These are phyloP conservation scores for Oscheius myriophilus DNA, from an alignment of 2,888 invertebrate species.

Conservation along the genomic window DNA sequence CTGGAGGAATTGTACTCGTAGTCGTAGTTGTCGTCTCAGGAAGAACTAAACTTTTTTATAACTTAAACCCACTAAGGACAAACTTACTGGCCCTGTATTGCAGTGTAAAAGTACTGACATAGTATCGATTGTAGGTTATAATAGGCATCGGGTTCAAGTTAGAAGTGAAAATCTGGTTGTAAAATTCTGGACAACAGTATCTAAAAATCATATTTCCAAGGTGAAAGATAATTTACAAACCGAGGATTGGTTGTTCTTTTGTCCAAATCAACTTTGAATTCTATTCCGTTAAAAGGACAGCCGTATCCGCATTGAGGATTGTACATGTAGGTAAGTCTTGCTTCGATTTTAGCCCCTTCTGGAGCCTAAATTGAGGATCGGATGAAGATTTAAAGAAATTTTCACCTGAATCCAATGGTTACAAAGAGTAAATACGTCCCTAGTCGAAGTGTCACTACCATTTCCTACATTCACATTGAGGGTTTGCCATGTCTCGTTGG, in stretches of 20 bases:
- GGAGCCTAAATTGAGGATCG: conserved; percentile 32
- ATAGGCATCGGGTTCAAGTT: conserved; percentile 28
- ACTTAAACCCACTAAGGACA: neutral
- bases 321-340: conserved; percentile 31
- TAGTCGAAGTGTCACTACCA: conserved; percentile 17
- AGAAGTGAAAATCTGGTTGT: conserved; percentile 12
- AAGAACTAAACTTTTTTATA: neutral
- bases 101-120: conserved; percentile 12
- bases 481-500: conserved; percentile 37
- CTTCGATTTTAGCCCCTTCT: conserved; percentile 35
- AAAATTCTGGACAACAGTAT: conserved; percentile 22
- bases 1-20: conserved; percentile 4
- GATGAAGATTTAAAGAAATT: neutral
- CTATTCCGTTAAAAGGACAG: conserved; percentile 44
- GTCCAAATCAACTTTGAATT: conserved; percentile 21
- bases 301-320: conserved; percentile 44
- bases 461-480: conserved; percentile 35
- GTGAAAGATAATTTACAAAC: neutral
- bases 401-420: conserved; percentile 10
- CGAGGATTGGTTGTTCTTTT: conserved; percentile 3
- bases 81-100: conserved; percentile 17
- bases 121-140: conserved; percentile 28
- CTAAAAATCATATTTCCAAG: conserved; percentile 1
- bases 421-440: conserved; percentile 30
- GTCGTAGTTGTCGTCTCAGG: neutral